phyloP scores from a whole-genome alignment of 2,888 invertebrate genomes.

The Hirtodrosophila confusa region DNA sequence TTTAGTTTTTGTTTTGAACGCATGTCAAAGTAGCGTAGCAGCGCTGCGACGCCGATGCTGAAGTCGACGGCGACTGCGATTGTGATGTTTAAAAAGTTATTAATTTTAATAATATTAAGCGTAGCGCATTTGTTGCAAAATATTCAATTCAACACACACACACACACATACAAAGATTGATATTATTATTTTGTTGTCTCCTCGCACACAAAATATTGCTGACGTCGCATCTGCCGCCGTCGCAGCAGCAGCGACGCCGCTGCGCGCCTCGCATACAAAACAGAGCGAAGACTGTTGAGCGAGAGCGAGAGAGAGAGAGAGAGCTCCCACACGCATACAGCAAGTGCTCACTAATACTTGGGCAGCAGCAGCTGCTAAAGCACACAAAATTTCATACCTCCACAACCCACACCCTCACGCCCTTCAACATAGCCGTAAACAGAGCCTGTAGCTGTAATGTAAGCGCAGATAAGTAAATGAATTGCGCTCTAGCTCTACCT shows the following conservation, averaged over 20 bases:
- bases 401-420: not conserved
- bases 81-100: constrained; percentile 46
- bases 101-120: constrained; percentile 53
- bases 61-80: constrained; percentile 20
- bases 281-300: constrained; percentile 29
- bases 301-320: constrained; percentile 7
- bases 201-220: constrained; percentile 55
- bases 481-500: constrained; percentile 18
- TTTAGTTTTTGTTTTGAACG: constrained; percentile 30
- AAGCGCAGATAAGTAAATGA: constrained; percentile 46
- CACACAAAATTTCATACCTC: constrained; percentile 43
- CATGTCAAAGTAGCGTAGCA: constrained; percentile 36
- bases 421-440: not conserved
- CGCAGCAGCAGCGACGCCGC: constrained; percentile 39
- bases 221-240: constrained; percentile 63
- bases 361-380: constrained; percentile 26
- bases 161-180: constrained; percentile 11
- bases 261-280: constrained; percentile 23
- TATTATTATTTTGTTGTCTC: constrained; percentile 50
- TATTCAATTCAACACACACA: constrained; percentile 20
- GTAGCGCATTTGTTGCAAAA: constrained; percentile 47
- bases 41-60: constrained; percentile 7
- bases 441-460: constrained; percentile 20
- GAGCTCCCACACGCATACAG: constrained; percentile 27
- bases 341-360: constrained; percentile 42